Evolutionary conservation across 2,113 vertebrate genomes (phyloP).

Genomic region (Macquaria australasica): DNA sequence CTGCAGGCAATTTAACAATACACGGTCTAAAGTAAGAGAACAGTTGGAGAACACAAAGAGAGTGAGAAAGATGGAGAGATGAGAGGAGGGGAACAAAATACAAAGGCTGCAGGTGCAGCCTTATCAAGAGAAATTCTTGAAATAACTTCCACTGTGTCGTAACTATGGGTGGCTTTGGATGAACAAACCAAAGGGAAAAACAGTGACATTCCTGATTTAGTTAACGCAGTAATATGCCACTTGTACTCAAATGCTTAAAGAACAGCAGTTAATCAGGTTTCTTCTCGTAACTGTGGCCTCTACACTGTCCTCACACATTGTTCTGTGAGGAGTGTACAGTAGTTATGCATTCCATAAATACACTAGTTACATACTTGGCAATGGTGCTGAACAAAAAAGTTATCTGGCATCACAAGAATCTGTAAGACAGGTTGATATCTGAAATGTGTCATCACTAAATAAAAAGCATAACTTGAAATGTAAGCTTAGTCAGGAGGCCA

Average conservation of each 20-base stretch:
- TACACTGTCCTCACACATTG: not conserved
- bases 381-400: not conserved
- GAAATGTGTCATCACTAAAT: not conserved
- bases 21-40: not conserved
- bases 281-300: too few relatives aligned
- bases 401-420: not conserved
- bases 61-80: not conserved
- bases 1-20: not conserved
- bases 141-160: not conserved
- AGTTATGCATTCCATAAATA: not conserved
- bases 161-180: not conserved
- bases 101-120: constrained; percentile 39
- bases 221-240: not conserved
- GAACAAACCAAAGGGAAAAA: not conserved
- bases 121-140: constrained; percentile 19
- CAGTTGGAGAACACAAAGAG: constrained; percentile 7
- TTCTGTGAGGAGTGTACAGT: not conserved
- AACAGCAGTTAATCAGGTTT: not conserved
- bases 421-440: constrained; percentile 11
- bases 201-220: too few relatives aligned
- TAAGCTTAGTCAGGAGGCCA: not conserved
- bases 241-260: not conserved
- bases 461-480: not conserved
- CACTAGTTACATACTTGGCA: not conserved
- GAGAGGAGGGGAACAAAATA: not conserved